Base-by-base conservation (phyloP, 2,113 vertebrate species). In the Tylochromis polylepis region DNA sequence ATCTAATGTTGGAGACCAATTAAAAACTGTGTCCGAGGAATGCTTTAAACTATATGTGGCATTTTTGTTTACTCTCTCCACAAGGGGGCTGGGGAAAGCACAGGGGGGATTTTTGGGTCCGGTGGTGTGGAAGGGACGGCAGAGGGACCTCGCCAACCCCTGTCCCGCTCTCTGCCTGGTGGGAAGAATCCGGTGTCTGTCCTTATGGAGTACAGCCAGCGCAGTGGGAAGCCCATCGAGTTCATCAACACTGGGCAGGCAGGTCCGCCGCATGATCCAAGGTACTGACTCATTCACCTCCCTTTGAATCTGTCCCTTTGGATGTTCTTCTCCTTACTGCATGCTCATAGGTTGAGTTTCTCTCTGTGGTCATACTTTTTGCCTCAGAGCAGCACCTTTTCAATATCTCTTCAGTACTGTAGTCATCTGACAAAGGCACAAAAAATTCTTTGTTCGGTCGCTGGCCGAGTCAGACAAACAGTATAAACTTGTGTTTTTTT, bases 101-200 rank as follows among this genome's bases (percentile, higher is more conserved):
- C 77, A 1, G 90, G 82, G 15, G 92, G 51, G 4, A 27, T n/a
- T 22, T 84, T 89, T 51, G 93, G 83, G 62, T 41, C 79, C 2
- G 27, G 41, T 4, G 34, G 3, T n/a, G 65, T 56, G 41, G 94
- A 92, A 77, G 94, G 36, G 51, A 81, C 81, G 7, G 65, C 77
- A 1, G 96, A 95, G 31, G 94, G 36, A 12, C 91, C 24, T 82
- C 96, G 90, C 14, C 97, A 85, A 94, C 96, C 95, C 1, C 80
- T 70, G 87, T 94, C 20, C 16, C 94, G 89, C 53, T 94, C 41
- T 84, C 87, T 97, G 29, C 96, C 97, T 5, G 96, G 97, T 2
- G 98, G 98, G 53, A 99, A 99, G 92, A 98, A 98, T 80, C 98
- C 98, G 0, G 97, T 99, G 86, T 98, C 98, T 1, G 89, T 98